Percentiles rank a stretch among this genome's conserved stretches.
Conservation (phyloP, 2,797 vertebrate species). For the Vultur gryphus region DNA sequence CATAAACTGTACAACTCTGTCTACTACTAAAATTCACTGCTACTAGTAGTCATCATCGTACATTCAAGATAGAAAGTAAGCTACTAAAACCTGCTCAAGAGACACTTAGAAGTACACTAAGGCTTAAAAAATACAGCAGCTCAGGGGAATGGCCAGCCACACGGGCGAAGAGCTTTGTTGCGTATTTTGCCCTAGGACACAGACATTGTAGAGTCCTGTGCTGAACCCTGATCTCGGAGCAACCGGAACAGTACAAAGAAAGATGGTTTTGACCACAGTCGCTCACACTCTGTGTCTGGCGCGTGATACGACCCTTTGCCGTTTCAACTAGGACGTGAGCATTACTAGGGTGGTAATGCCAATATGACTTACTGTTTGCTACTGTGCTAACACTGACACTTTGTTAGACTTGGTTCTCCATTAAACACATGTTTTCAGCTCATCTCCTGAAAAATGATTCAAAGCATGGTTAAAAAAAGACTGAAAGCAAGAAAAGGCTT, state of each 20-base stretch:
- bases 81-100: constrained; percentile 18
- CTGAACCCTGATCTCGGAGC: not conserved
- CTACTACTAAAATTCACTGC: constrained; percentile 34
- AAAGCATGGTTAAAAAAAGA: constrained; percentile 39
- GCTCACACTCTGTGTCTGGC: not conserved
- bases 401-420: constrained; percentile 20
- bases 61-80: constrained; percentile 58
- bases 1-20: constrained; percentile 29
- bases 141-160: not conserved
- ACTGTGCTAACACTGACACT: constrained; percentile 7
- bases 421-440: constrained; percentile 8
- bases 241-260: not conserved
- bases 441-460: constrained; percentile 43
- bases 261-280: not conserved
- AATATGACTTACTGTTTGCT: constrained; percentile 39
- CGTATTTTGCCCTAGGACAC: not conserved
- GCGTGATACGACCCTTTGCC: not conserved
- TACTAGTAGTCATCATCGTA: constrained; percentile 42
- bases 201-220: not conserved
- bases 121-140: constrained; percentile 31
- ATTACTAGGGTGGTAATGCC: not conserved
- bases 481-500: constrained; percentile 46
- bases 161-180: not conserved
- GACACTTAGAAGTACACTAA: not conserved
- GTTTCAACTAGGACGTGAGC: not conserved